Base-by-base conservation (phyloP, 1,140 invertebrate species). In the Alviniconcha marisindica region DNA sequence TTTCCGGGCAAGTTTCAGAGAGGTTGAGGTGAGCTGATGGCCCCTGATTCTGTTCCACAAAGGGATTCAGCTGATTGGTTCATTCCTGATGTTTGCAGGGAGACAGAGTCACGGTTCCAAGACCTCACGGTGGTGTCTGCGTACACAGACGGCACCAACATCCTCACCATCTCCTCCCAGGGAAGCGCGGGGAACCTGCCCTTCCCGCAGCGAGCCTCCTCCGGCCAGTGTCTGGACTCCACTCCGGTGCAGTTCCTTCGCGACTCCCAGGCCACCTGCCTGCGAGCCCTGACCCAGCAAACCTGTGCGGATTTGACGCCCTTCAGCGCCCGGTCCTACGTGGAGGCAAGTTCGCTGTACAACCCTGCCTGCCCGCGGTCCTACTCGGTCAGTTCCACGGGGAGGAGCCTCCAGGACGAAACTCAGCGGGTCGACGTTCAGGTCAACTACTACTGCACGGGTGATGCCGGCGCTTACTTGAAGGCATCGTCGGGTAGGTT, bases 201-300 rank as follows among this genome's bases (percentile, higher is more conserved):
- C 12, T 66, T 90, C 31, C 86, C 89, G 5, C 88, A 88, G 74
- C 77, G 38, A 1, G 74, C 69, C 10, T 33, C 86, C 3, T 85
- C 73, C 21, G 89, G 87, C 21, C 33, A 80, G n/a, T 90, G 89
- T 42, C 54, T 88, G 18, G 54, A 54, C 31, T 85, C 86, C 15
- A 84, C 85, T 18, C 88, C 89, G 14, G 89, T 90, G 12, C 78
- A 51, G 3, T 90, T 86, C 63, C 80, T 88, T 42, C 82, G 79
- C 28, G 83, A 89, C 48, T 36, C 83, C 0, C 33, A 85, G 24
- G 63, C 85, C 33, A 44, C 77, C 18, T 90, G 89, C 66, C 77
- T 73, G 14, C 81, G 81, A 18, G 60, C 24, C 18, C 38, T 88
- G 21, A 84, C 85, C 21, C n/a, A 21, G 5, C 77, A 54, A 40